Percentiles rank a stretch among this genome's conserved stretches.
phyloP scores from a whole-genome alignment of 2,888 invertebrate species.

The Cerastoderma edule region DNA sequence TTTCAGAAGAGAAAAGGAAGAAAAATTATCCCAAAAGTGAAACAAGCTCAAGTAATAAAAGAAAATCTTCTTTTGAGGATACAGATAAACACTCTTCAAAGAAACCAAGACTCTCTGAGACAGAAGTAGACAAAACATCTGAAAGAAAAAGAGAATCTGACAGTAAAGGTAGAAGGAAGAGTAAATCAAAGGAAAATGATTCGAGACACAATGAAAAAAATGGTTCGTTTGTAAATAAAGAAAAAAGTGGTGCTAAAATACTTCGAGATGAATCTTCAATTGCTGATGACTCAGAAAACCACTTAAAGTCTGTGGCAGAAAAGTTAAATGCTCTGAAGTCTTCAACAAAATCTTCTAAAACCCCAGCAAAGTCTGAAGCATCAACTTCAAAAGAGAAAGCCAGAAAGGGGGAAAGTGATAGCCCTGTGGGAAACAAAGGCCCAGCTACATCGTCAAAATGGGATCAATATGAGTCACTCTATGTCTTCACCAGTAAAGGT shows the following conservation, averaged over 20 bases:
- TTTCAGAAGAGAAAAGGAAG: background rate
- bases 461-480: constrained; percentile 73
- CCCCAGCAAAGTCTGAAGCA: constrained; percentile 20
- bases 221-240: no score
- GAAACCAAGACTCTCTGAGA: no score
- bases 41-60: background rate
- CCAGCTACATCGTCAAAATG: constrained; percentile 62
- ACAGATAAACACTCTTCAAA: no score
- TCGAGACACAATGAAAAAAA: no score
- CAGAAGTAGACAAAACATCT: background rate
- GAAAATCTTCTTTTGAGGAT: background rate
- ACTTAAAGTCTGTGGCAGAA: constrained; percentile 40
- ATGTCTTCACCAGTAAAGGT: constrained; percentile 75
- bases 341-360: constrained; percentile 35
- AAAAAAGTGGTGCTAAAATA: background rate
- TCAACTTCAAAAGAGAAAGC: no score
- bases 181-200: no score
- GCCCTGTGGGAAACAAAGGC: background rate
- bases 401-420: no score
- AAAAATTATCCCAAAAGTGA: background rate
- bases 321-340: constrained; percentile 42
- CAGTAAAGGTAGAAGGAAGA: no score
- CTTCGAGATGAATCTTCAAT: background rate
- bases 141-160: background rate
- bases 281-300: constrained; percentile 27